Conservation (phyloP, 2,888 invertebrate species). For the Rutpela maculata region DNA sequence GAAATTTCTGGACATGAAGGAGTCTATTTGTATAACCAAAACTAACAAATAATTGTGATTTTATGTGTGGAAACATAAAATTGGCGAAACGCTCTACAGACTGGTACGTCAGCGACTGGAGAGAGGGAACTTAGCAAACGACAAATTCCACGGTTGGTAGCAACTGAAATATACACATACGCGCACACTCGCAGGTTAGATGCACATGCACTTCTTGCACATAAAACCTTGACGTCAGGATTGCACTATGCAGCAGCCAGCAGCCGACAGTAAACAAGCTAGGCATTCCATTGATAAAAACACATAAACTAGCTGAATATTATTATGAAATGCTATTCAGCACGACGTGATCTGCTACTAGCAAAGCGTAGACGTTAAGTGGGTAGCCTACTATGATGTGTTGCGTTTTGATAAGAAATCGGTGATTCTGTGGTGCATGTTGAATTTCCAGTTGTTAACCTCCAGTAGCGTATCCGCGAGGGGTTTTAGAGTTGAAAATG, state of each 20-base stretch:
- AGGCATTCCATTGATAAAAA: slow-evolving; percentile 16
- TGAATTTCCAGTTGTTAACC: not conserved
- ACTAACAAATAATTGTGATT: slow-evolving; percentile 37
- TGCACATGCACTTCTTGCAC: slow-evolving; percentile 43
- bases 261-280: slow-evolving; percentile 1
- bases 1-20: slow-evolving; percentile 57
- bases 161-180: slow-evolving; percentile 21
- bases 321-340: not conserved
- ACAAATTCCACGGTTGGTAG: slow-evolving; percentile 37
- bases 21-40: slow-evolving; percentile 44
- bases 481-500: not conserved
- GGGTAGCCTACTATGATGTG: slow-evolving; percentile 29
- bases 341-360: slow-evolving; percentile 8
- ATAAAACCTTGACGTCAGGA: slow-evolving; percentile 31
- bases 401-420: slow-evolving; percentile 11
- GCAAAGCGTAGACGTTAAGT: slow-evolving; percentile 25
- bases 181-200: slow-evolving; percentile 39
- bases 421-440: not conserved
- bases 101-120: slow-evolving; percentile 54
- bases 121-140: slow-evolving; percentile 44
- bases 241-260: slow-evolving; percentile 19
- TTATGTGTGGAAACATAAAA: slow-evolving; percentile 48
- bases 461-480: not conserved
- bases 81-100: slow-evolving; percentile 48
- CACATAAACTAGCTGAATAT: slow-evolving; percentile 15